Conservation (phyloP, 2,113 vertebrate species). For the Poeciliopsis retropinna region DNA sequence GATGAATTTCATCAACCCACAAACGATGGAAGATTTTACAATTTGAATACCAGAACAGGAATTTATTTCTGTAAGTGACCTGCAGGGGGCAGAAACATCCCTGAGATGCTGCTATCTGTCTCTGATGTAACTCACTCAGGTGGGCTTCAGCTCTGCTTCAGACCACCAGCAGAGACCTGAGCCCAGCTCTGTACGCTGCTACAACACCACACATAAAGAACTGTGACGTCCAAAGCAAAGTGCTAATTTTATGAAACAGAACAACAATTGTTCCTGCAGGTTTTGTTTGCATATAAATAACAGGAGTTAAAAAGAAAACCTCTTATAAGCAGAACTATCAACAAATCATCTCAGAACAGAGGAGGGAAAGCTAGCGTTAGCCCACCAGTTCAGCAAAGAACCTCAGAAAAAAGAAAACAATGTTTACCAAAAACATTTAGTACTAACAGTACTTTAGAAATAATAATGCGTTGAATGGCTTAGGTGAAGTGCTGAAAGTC, state of each 20-base stretch:
- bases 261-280: not conserved
- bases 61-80: not conserved
- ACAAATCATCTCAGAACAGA: not conserved
- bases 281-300: not conserved
- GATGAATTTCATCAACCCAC: too few species aligned
- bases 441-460: too few species aligned
- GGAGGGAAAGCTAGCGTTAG: not conserved
- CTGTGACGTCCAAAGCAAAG: not conserved
- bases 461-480: too few species aligned
- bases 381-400: not conserved
- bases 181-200: not conserved
- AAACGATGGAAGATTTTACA: too few species aligned
- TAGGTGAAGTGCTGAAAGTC: too few species aligned
- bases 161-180: not conserved
- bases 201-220: not conserved
- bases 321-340: not conserved
- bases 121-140: too few species aligned
- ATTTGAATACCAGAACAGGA: too few species aligned
- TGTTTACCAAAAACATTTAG: too few species aligned
- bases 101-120: too few species aligned
- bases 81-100: not conserved
- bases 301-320: not conserved
- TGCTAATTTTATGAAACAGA: not conserved
- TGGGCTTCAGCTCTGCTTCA: not conserved
- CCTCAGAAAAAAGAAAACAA: not conserved